Evolutionary conservation across 2,113 vertebrate species (phyloP).

Genomic region (Prionailurus viverrinus): DNA sequence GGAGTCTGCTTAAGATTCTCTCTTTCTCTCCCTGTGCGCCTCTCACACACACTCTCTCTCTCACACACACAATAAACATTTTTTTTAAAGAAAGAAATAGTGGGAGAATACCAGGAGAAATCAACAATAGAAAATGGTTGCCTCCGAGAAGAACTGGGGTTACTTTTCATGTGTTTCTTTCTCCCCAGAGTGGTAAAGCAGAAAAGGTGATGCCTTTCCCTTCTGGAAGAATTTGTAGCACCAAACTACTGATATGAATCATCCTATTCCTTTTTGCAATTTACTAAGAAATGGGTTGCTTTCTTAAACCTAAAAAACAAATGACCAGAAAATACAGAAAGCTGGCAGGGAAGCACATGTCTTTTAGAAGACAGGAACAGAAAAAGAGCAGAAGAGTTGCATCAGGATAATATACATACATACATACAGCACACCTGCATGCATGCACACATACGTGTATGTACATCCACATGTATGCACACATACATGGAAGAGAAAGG

Average conservation of each 20-base stretch:
- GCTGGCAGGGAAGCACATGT: background rate
- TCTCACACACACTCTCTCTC: too few species aligned
- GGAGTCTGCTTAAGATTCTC: too few species aligned
- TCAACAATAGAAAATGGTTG: background rate
- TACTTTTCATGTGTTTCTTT: background rate
- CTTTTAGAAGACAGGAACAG: background rate
- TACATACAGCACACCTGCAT: too few species aligned
- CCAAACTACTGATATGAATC: background rate
- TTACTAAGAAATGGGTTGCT: background rate
- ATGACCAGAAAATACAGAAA: background rate
- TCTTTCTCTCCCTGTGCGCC: too few species aligned
- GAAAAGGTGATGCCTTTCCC: background rate
- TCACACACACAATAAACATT: too few species aligned
- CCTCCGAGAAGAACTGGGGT: background rate
- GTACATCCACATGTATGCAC: fast-evolving
- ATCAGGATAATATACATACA: background rate
- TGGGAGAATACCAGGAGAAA: background rate
- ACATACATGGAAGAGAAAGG: background rate
- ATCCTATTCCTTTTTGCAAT: background rate
- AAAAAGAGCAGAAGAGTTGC: background rate
- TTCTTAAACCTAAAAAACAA: conserved; percentile 2
- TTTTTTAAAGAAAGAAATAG: background rate
- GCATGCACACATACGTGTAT: background rate
- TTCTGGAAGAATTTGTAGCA: background rate
- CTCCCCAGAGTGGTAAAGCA: background rate